A percentile compares a stretch with the other conserved stretches of the same genome.
Evolutionary conservation across 2,113 vertebrate genomes (phyloP).

Genomic region (Campylorhamphus procurvoides): DNA sequence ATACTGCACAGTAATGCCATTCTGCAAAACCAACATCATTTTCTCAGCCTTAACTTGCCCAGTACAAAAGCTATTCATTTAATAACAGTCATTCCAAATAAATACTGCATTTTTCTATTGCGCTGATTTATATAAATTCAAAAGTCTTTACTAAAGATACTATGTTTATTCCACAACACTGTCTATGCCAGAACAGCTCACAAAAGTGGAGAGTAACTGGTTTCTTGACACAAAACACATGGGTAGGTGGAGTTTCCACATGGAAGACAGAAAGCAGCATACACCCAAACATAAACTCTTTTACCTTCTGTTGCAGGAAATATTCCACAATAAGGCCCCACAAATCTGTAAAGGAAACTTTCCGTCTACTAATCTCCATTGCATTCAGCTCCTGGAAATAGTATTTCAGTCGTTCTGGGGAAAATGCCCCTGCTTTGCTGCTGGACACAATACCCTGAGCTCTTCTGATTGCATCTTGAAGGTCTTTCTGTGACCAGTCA

Average conservation of each 20-base stretch:
- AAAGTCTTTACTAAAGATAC: not conserved
- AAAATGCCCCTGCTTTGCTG: conserved; percentile 70
- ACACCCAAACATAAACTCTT: not conserved
- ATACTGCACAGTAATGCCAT: not conserved
- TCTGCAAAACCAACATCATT: not conserved
- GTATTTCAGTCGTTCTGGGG: conserved; percentile 73
- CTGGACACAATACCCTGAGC: conserved; percentile 70
- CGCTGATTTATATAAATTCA: not conserved
- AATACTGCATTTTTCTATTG: not conserved
- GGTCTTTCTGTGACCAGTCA: conserved; percentile 80
- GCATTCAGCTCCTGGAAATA: conserved; percentile 75
- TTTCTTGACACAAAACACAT: not conserved
- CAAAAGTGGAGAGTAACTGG: not conserved
- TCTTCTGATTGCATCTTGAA: conserved; percentile 62
- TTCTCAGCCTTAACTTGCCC: not conserved
- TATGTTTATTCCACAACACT: not conserved
- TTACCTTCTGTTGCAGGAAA: conserved; percentile 82
- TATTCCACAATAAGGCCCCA: conserved; percentile 84
- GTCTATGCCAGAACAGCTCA: not conserved
- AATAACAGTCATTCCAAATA: not conserved
- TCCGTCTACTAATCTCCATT: conserved; percentile 64
- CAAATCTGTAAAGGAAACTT: conserved; percentile 76
- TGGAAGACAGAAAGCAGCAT: not conserved
- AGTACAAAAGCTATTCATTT: not conserved
- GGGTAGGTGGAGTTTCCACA: not conserved